phyloP scores from a whole-genome alignment of 2,113 vertebrate genomes.

The Melanostigma gelatinosum region DNA sequence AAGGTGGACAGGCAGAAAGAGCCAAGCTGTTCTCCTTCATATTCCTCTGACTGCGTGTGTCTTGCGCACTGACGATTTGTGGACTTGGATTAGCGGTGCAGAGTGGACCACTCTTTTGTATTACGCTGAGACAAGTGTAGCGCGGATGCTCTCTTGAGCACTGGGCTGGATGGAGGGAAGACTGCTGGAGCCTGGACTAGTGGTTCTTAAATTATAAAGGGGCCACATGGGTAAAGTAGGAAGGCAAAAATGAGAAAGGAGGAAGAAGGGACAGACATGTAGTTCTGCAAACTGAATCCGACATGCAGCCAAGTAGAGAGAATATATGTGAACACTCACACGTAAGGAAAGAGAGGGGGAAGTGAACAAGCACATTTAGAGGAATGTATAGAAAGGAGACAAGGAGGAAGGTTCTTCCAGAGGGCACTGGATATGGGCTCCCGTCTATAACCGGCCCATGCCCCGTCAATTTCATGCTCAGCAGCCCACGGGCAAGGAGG shows the following conservation, averaged over 20 bases:
- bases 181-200: slow-evolving; percentile 37
- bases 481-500: slow-evolving; percentile 60
- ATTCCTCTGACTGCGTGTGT: slow-evolving; percentile 22
- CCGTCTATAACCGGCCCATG: slow-evolving; percentile 59
- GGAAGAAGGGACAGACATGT: slow-evolving; percentile 33
- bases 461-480: slow-evolving; percentile 75
- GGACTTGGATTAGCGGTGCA: slow-evolving; percentile 48
- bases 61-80: slow-evolving; percentile 43
- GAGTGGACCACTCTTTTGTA: slow-evolving; percentile 55
- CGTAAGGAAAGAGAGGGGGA: slow-evolving; percentile 13
- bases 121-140: slow-evolving; percentile 58
- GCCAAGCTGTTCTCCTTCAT: slow-evolving; percentile 39
- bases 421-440: slow-evolving; percentile 56
- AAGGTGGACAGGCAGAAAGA: slow-evolving; percentile 14
- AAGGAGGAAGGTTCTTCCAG: slow-evolving; percentile 34
- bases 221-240: slow-evolving; percentile 66
- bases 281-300: slow-evolving; percentile 79
- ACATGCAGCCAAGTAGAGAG: slow-evolving; percentile 74
- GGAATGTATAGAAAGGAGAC: slow-evolving; percentile 44
- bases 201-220: slow-evolving; percentile 74
- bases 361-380: slow-evolving; percentile 51
- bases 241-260: slow-evolving; percentile 55
- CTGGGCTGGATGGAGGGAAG: slow-evolving; percentile 29
- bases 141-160: slow-evolving; percentile 57
- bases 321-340: slow-evolving; percentile 18